Base-by-base conservation (phyloP, 2,888 invertebrate species). In the Diarsia brunnea region DNA sequence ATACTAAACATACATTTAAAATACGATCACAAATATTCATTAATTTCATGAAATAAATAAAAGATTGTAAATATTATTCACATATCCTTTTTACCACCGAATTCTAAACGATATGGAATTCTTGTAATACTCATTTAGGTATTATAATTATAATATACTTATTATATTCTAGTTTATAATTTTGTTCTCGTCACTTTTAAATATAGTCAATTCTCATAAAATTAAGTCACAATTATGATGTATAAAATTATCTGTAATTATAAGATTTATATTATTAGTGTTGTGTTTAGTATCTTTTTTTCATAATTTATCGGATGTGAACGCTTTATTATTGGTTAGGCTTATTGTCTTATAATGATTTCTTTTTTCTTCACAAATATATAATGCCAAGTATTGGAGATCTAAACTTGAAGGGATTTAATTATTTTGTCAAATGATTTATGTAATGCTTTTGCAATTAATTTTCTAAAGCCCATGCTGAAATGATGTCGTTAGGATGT, bases 1-100 rank as follows among this genome's bases (percentile, higher is more conserved):
- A 16, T 63, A 27, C 16, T 7, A 24, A 14, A 19, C 8, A 53
- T 61, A 69, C 58, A 66, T 16, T 31, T 0, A 38, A 51, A 82
- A 47, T 27, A 47, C 4, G 27, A 38, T 75, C 53, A 69, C 49
- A 70, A 58, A 64, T n/a, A 58, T 68, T 69, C 19, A 73, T 73
- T 69, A 19, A 65, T 58, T 49, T 65, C 49, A 78, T 70, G 3
- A 60, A 68, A 38, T 31, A 65, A 64, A 72, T 5, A 76, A 68
- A 74, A 31, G 31, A 72, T 73, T 87, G 90, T 87, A 84, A 87
- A 88, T 88, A 88, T 82, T 73, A 87, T 78, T 80, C 86, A 93
- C 93, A 94, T 93, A 93, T 94, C 93, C 90, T 87, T 89, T 90
- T 91, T 93, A 95, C 95, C 95, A 95, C 95, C 95, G 95, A 93